These are phyloP conservation scores for Leptogaster cylindrica DNA, from an alignment of 2,888 invertebrate species.

Conservation along the genomic window DNA sequence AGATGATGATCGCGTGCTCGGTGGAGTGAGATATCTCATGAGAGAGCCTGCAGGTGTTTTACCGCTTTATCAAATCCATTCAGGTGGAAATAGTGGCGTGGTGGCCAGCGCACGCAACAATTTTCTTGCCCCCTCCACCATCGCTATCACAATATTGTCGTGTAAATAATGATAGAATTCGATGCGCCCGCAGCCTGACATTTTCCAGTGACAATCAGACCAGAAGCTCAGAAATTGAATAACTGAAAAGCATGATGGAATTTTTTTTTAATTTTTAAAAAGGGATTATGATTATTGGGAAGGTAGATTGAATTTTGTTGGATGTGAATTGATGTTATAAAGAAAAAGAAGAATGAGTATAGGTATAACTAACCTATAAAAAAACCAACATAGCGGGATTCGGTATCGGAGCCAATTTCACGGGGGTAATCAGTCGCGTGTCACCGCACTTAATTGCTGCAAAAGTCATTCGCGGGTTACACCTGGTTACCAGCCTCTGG, in stretches of 20 bases:
- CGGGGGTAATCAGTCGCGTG: conserved; percentile 43
- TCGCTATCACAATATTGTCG: background rate
- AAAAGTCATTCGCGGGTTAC: conserved; percentile 39
- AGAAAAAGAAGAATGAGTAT: too few relatives aligned
- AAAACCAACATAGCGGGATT: conserved; percentile 2
- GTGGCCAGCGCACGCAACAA: background rate
- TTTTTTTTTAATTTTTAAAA: background rate
- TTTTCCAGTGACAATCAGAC: conserved; percentile 10
- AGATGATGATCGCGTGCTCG: conserved; percentile 42
- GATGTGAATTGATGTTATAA: too few relatives aligned
- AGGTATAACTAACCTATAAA: background rate
- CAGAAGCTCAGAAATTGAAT: background rate
- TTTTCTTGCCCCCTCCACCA: background rate
- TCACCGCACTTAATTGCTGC: conserved; percentile 44
- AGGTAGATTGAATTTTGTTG: too few relatives aligned
- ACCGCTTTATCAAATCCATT: conserved; percentile 45
- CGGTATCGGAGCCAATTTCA: background rate
- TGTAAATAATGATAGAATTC: too few relatives aligned
- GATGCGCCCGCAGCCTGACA: conserved; percentile 25
- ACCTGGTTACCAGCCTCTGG: conserved; percentile 33
- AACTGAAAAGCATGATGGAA: too few relatives aligned
- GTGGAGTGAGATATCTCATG: conserved; percentile 38
- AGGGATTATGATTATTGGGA: background rate
- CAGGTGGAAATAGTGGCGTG: conserved; percentile 35
- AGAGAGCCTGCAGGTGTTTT: conserved; percentile 45